These are phyloP conservation scores for Sebastes wilsoni DNA, from an alignment of 2,797 vertebrate species.

Conservation along the genomic window DNA sequence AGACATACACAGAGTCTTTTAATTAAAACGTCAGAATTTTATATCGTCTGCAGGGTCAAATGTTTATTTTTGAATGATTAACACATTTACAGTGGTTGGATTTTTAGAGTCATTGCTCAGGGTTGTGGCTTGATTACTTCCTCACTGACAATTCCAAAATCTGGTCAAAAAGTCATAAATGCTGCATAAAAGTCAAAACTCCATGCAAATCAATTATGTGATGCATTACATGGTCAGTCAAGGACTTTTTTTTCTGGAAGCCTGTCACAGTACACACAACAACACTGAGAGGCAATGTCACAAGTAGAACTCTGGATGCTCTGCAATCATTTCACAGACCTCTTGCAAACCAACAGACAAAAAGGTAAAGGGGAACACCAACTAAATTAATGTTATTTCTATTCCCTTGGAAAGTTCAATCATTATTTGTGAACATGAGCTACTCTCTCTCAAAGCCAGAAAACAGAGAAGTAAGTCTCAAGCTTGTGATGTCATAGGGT, in stretches of 20 bases:
- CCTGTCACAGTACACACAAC: not conserved
- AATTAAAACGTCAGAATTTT: not conserved
- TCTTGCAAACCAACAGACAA: not conserved
- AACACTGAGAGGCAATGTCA: not conserved
- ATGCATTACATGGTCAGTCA: not conserved
- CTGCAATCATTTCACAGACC: not conserved
- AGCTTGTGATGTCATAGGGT: too few relatives aligned
- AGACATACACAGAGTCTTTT: not conserved
- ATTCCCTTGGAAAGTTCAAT: accelerated
- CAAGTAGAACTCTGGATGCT: not conserved
- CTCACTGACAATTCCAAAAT: not conserved
- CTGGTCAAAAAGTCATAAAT: not conserved
- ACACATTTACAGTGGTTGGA: not conserved
- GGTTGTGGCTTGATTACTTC: not conserved
- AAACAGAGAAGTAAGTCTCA: too few relatives aligned
- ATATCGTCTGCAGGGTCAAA: not conserved
- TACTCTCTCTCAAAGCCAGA: too few relatives aligned
- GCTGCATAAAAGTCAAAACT: not conserved
- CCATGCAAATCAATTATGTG: not conserved
- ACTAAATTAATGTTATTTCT: accelerated
- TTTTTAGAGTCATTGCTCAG: not conserved
- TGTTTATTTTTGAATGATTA: not conserved
- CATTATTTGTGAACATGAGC: too few relatives aligned
- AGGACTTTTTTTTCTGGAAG: not conserved
- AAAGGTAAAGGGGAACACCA: not conserved